Base-by-base conservation (phyloP, 2,888 invertebrate genomes). In the Hydrotaea diabolus region DNA sequence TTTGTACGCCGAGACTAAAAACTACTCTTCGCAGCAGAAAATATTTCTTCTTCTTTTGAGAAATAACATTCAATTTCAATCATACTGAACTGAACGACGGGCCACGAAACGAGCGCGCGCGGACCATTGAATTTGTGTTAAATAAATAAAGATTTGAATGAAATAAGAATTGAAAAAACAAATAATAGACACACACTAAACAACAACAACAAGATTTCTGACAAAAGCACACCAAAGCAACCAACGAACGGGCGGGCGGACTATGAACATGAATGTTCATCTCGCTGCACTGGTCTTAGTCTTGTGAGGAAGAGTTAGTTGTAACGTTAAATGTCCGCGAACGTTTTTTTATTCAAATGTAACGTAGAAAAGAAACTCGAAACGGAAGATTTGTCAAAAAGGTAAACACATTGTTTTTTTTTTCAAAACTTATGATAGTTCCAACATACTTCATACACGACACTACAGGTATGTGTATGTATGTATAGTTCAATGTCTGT, bases 111-210 rank as follows among this genome's bases (percentile, higher is more conserved):
- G 15, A 43, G 15, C 49, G 49, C 49, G 43, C 13, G n/a, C 13
- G n/a, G 2, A 49, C n/a, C 13, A n/a, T 49, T 49, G 49, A 78
- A 64, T 73, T 82, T 82, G 82, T 82, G 81, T 85, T 84, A 84
- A 84, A 84, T 75, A 84, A 84, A 84, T 81, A 84, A 84, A 75
- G 77, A 55, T 83, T 77, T 69, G 71, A 82, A 80, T 66, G 77
- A 85, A 86, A 83, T 83, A 85, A 64, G 77, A 66, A 85, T 66
- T 80, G 69, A 82, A 87, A 84, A 77, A 85, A 83, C 39, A 75
- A 76, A 82, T 66, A 77, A 73, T 75, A 80, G 53, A 66, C 72
- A 77, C 64, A 83, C 71, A 78, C 66, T 46, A 19, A 21, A 69
- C 17, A 77, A 46, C 46, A 46, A 69, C 39, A 78, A 75, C 36